Conservation (phyloP, 1,140 invertebrate genomes). For the Pseudomyrmex concolor region DNA sequence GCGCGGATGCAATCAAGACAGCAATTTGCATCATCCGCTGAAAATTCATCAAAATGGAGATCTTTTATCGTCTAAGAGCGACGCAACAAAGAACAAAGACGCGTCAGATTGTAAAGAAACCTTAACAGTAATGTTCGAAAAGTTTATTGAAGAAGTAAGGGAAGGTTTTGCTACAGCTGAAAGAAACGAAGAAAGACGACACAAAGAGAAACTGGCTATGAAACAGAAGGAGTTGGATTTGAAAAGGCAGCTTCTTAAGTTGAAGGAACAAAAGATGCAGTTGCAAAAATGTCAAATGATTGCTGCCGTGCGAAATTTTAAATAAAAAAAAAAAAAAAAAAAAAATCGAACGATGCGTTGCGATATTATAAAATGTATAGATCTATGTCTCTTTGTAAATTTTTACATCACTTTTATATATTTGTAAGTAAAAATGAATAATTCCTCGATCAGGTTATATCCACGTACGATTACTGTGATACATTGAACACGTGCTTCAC, state of each 20-base stretch:
- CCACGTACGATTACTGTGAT: too few species aligned
- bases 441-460: too few species aligned
- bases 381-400: too few species aligned
- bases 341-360: neutral
- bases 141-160: conserved; percentile 66
- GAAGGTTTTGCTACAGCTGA: conserved; percentile 70
- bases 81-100: conserved; percentile 18
- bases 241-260: conserved; percentile 72
- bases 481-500: neutral
- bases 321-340: conserved; percentile 35
- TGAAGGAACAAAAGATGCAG: conserved; percentile 77
- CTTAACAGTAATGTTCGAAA: conserved; percentile 61
- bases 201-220: conserved; percentile 77
- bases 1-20: conserved; percentile 1
- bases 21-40: neutral
- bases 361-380: neutral
- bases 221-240: conserved; percentile 73
- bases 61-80: neutral
- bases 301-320: conserved; percentile 70
- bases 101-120: conserved; percentile 21
- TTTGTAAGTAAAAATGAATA: too few species aligned
- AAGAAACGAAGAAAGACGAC: conserved; percentile 76
- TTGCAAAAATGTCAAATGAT: conserved; percentile 71
- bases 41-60: conserved; percentile 41
- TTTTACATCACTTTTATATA: too few species aligned